phyloP scores from a whole-genome alignment of 2,113 vertebrate species.

The Amblyornis subalaris region DNA sequence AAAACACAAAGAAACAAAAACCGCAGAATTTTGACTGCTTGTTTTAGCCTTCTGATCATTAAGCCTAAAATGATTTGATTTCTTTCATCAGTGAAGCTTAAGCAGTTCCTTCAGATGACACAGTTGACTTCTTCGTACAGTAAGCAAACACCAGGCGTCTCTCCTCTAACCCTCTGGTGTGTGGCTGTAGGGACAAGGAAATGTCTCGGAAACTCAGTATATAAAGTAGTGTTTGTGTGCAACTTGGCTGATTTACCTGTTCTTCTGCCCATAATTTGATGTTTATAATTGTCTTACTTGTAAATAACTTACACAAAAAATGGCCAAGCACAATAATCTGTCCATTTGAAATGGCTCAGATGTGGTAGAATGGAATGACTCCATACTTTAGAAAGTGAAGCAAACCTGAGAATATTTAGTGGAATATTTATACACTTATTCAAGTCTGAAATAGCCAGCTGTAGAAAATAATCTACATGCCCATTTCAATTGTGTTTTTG shows the following conservation, averaged over 20 bases:
- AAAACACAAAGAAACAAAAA: background rate
- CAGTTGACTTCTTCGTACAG: background rate
- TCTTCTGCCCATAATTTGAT: background rate
- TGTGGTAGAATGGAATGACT: background rate
- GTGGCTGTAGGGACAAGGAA: background rate
- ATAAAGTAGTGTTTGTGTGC: background rate
- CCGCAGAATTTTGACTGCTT: background rate
- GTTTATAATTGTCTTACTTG: background rate
- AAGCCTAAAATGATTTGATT: background rate
- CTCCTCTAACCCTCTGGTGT: background rate
- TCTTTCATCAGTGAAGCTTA: background rate
- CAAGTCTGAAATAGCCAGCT: background rate
- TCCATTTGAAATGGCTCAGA: background rate
- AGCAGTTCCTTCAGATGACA: background rate
- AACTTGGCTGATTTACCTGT: background rate
- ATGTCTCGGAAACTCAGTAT: background rate
- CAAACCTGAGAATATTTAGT: background rate
- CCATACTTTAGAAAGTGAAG: background rate
- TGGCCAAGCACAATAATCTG: background rate
- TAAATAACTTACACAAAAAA: background rate
- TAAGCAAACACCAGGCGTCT: background rate
- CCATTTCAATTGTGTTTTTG: background rate
- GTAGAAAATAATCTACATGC: background rate
- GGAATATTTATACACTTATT: background rate
- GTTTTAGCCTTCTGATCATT: background rate